phyloP scores from a whole-genome alignment of 1,140 invertebrate genomes.

The Bombus vancouverensis region DNA sequence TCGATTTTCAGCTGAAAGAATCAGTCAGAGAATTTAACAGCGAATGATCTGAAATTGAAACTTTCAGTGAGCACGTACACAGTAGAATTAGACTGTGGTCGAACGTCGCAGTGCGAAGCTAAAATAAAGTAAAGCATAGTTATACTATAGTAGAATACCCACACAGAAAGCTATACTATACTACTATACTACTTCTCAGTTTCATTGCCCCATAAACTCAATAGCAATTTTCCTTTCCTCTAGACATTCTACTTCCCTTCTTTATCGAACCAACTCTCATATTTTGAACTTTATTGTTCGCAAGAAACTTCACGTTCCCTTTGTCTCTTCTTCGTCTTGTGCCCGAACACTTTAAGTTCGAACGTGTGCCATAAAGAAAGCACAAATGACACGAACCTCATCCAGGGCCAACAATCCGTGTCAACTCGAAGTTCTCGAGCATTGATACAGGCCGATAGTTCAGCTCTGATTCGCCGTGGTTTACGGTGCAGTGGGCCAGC shows the following conservation, averaged over 20 bases:
- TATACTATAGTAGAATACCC: not conserved
- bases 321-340: not conserved
- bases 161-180: not conserved
- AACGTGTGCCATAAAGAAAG: not conserved
- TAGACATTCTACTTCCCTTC: not conserved
- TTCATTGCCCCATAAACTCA: not conserved
- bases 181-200: not conserved
- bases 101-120: no score
- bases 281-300: not conserved
- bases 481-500: constrained; percentile 32
- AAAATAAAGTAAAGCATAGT: not conserved
- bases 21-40: no score
- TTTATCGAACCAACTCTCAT: not conserved
- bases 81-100: no score
- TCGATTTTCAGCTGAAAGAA: no score
- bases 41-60: no score
- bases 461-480: constrained; percentile 73
- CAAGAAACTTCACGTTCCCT: not conserved
- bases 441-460: constrained; percentile 75
- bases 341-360: not conserved
- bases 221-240: not conserved
- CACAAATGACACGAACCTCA: constrained; percentile 29
- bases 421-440: constrained; percentile 65
- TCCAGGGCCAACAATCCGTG: constrained; percentile 56
- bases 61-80: no score